phyloP scores from a whole-genome alignment of 2,888 invertebrate species.

The Erynnis tages region DNA sequence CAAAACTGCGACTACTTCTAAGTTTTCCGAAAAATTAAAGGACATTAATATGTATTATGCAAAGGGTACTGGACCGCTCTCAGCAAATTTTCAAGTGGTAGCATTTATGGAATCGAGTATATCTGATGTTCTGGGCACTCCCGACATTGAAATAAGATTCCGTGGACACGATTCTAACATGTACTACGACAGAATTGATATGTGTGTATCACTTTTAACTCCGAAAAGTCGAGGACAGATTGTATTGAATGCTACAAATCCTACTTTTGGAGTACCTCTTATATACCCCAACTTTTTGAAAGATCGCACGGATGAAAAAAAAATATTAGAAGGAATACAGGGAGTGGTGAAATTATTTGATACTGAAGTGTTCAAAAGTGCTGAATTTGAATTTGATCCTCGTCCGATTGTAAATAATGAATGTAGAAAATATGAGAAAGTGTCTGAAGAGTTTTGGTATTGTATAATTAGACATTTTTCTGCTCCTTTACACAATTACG shows the following conservation, averaged over 20 bases:
- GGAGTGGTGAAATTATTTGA: constrained; percentile 68
- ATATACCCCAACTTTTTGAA: constrained; percentile 73
- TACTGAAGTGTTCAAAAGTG: constrained; percentile 66
- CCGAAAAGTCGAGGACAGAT: constrained; percentile 71
- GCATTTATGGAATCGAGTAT: constrained; percentile 64
- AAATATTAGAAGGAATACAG: constrained; percentile 67
- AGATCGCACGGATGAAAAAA: constrained; percentile 59
- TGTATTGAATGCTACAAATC: constrained; percentile 63
- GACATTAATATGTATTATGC: constrained; percentile 68
- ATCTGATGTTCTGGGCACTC: constrained; percentile 64
- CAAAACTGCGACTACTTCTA: constrained; percentile 58
- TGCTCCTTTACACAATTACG: constrained; percentile 69
- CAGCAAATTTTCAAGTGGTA: constrained; percentile 72
- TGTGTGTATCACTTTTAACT: constrained; percentile 67
- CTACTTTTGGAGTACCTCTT: constrained; percentile 63
- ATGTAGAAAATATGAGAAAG: constrained; percentile 63
- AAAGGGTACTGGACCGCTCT: constrained; percentile 65
- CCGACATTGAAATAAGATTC: constrained; percentile 71
- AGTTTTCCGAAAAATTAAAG: constrained; percentile 65
- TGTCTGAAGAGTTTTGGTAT: constrained; percentile 68
- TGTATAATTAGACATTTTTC: constrained; percentile 75
- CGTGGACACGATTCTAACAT: constrained; percentile 72
- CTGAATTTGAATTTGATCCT: constrained; percentile 68
- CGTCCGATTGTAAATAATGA: constrained; percentile 63
- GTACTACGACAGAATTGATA: constrained; percentile 71